Evolutionary conservation across 23 tunicate genomes (phyloP), one percentile per base, ranked within the genome.

Genomic region (Ciona savignyi): DNA sequence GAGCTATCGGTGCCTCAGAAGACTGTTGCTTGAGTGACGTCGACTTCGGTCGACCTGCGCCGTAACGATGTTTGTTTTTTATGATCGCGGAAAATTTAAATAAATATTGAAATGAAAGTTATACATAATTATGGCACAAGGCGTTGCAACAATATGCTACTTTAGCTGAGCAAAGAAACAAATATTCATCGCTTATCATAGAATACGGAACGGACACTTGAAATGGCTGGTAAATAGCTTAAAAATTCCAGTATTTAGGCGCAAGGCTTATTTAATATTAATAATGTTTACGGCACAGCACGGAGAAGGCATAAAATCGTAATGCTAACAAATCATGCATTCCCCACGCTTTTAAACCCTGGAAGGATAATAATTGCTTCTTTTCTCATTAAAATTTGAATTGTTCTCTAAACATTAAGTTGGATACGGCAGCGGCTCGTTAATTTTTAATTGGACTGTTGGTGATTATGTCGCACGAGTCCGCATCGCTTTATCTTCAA

Each of bases 341-440:
- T n/a, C n/a, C n/a, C n/a, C n/a, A n/a, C n/a, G n/a, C 15, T 42
- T 15, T 42, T 42, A 9, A 42, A 42, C 56, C 56, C 11, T 15
- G 56, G 11, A 42, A 42, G 56, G 9, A 42, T 42, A 42, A 42
- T 42, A 42, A 42, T 42, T 42, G 56, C 56, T 6, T 42, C 56
- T 42, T 15, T 42, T 9, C 56, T 42, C 56, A 42, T 42, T 42
- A 42, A 42, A 42, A 42, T 42, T 42, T 42, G 56, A 42, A 42
- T 42, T 42, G 56, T 15, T 42, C 56, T 42, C 56, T 42, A 42
- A 42, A 42, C 56, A 42, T 42, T 42, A 42, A 42, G 56, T 42
- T 42, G 56, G 56, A 42, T 42, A 42, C 56, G 56, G 56, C 56
- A 42, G 56, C 15, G 56, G 56, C 56, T 42, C 56, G 56, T 42